Conservation (phyloP, 2,113 vertebrate genomes). For the Tauraco erythrolophus region DNA sequence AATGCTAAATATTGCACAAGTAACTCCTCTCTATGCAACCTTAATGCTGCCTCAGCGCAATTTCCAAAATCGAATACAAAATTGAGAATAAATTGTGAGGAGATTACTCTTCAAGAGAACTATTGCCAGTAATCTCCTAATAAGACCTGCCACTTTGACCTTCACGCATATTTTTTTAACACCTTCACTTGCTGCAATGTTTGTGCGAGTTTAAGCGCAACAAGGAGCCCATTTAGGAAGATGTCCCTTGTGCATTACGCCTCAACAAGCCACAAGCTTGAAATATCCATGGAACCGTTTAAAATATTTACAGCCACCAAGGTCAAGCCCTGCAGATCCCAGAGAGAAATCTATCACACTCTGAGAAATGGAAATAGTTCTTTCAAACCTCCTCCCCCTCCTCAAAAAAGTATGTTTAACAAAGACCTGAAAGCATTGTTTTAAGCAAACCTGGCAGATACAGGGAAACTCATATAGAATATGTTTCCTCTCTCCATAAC, state of each 20-base stretch:
- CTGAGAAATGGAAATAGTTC: not conserved
- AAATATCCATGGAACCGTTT: not conserved
- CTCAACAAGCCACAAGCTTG: slow-evolving; percentile 23
- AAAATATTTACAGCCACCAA: slow-evolving; percentile 38
- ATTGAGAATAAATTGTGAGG: slow-evolving; percentile 50
- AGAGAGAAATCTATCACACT: not conserved
- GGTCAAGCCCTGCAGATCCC: slow-evolving; percentile 10
- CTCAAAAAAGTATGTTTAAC: not conserved
- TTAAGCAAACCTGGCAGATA: not conserved
- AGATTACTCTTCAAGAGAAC: slow-evolving; percentile 43
- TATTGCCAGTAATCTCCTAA: slow-evolving; percentile 4
- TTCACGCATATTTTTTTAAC: not conserved
- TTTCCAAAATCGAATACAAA: slow-evolving; percentile 1
- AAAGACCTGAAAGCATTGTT: not conserved
- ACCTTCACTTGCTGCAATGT: slow-evolving; percentile 12
- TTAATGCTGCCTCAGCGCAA: slow-evolving; percentile 17
- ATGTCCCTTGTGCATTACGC: not conserved
- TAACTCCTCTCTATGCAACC: slow-evolving; percentile 15
- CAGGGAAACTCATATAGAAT: not conserved
- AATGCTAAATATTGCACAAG: slow-evolving; percentile 38
- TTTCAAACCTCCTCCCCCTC: not conserved
- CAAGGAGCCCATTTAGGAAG: slow-evolving; percentile 2
- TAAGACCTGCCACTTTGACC: slow-evolving; percentile 25
- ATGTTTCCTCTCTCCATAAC: not conserved
- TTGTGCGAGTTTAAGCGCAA: slow-evolving; percentile 1